A percentile compares a stretch with the other conserved stretches of the same genome.
Conservation (phyloP, 2,888 invertebrate species). For the Phortica okadai region DNA sequence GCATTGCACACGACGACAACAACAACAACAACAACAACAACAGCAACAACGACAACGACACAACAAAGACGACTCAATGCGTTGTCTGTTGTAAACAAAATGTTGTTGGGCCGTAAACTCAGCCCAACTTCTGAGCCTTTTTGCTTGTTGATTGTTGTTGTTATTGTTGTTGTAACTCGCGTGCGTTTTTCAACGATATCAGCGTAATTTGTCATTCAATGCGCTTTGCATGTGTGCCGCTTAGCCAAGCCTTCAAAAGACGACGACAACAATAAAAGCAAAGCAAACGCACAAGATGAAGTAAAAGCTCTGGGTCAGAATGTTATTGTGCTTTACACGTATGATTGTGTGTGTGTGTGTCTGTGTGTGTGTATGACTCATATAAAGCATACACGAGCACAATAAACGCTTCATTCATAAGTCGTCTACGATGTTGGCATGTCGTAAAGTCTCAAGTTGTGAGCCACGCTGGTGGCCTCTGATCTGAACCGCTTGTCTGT, state of each 20-base stretch:
- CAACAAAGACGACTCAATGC: neutral
- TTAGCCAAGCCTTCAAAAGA: too few relatives aligned
- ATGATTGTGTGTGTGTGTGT: neutral
- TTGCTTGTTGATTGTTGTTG: neutral
- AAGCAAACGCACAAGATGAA: neutral
- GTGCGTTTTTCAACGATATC: slow-evolving; percentile 66
- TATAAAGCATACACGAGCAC: neutral
- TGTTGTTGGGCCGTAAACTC: neutral
- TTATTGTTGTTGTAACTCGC: slow-evolving; percentile 47
- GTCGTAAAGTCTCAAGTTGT: neutral
- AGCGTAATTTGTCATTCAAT: slow-evolving; percentile 68
- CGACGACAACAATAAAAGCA: too few relatives aligned
- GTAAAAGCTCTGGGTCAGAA: neutral
- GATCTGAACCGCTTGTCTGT: slow-evolving; percentile 5
- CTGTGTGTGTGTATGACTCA: neutral
- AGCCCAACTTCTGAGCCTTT: neutral
- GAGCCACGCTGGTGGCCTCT: slow-evolving; percentile 22
- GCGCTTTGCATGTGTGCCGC: slow-evolving; percentile 51
- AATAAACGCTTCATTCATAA: slow-evolving; percentile 20
- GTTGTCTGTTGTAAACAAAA: neutral
- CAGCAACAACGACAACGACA: too few relatives aligned
- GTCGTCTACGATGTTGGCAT: neutral
- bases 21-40: too few relatives aligned
- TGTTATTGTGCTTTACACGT: neutral
- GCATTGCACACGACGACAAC: neutral